These are phyloP conservation scores for Bombus difficillimus DNA, from an alignment of 1,140 invertebrate species.

Conservation along the genomic window DNA sequence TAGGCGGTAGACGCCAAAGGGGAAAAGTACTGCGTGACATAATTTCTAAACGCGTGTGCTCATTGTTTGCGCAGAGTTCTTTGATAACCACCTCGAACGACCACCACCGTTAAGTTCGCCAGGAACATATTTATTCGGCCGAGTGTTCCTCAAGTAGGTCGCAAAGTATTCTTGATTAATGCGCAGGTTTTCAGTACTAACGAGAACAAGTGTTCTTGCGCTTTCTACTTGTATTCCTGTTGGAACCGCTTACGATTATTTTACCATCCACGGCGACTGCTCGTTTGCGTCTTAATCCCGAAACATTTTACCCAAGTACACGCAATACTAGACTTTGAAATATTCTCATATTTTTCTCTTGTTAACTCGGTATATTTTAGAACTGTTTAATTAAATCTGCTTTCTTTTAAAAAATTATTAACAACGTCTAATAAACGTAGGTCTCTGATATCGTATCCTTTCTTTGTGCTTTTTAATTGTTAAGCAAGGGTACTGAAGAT, in stretches of 20 bases:
- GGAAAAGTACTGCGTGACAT: constrained; percentile 35
- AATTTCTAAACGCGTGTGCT: constrained; percentile 44
- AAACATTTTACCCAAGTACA: constrained; percentile 49
- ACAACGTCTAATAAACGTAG: too few relatives aligned
- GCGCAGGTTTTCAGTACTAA: constrained; percentile 23
- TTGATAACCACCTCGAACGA: not conserved
- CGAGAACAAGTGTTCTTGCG: constrained; percentile 38
- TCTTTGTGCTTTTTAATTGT: too few relatives aligned
- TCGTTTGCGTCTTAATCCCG: constrained; percentile 38
- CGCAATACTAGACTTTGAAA: not conserved
- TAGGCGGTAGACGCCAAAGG: not conserved
- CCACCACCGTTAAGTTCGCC: not conserved
- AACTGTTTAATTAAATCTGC: too few relatives aligned
- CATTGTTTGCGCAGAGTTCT: constrained; percentile 32
- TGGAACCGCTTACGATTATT: too few relatives aligned
- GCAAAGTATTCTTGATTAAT: constrained; percentile 58
- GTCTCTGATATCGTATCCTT: too few relatives aligned
- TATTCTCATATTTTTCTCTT: not conserved
- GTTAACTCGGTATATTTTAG: not conserved
- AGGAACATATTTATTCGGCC: constrained; percentile 24
- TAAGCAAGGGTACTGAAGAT: too few relatives aligned
- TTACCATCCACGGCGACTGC: too few relatives aligned
- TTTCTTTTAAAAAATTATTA: too few relatives aligned
- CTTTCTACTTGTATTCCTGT: constrained; percentile 27
- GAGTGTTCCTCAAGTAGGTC: constrained; percentile 52